Evolutionary conservation across 2,113 vertebrate genomes (phyloP), one percentile per base, ranked within the genome.

Genomic region (Melanerpes aurifrons): DNA sequence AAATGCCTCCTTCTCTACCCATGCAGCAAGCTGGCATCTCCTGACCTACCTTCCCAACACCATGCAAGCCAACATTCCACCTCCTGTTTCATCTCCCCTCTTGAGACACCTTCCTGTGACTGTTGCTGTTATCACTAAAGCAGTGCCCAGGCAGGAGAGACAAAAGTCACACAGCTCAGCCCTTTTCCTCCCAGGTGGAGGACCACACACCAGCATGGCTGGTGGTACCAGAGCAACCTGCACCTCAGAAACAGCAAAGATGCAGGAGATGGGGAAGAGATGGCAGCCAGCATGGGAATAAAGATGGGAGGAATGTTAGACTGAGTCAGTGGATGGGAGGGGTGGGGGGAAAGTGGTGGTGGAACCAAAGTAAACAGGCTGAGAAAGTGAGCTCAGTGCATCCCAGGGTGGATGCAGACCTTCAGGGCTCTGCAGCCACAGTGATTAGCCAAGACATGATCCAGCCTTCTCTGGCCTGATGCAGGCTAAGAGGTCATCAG

Each of bases 401-500:
- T 24, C 40, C 6, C 76, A 7, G 4, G 4, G 56, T 40, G 67
- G 92, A 22, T 18, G 59, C 69, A 68, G 86, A 58, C n/a, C 87
- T 78, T 28, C 8, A n/a, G 67, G 93, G 82, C 82, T 95, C 91
- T 48, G 86, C 71, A 32, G 94, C 61, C 56, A 4, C 17, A 16
- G 89, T 86, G 91, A 96, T 89, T 66, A 96, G 92, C 40, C 16
- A 50, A 81, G 92, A 90, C 90, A 88, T 5, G 89, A 92, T 95
- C 68, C 95, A 96, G 96, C 89, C 96, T 54, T 56, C 1, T 15
- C 93, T 54, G 67, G 50, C 29, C 82, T 19, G 83, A 19, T 45
- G 72, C 69, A 21, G 92, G 95, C 82, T 67, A 45, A 96, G 82
- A 88, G 95, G 88, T 93, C 95, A 95, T 87, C 88, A 37, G 57